Evolutionary conservation across 2,888 invertebrate species (phyloP), one percentile per base, ranked within the genome.

Genomic region (Agapetus fuscipes): DNA sequence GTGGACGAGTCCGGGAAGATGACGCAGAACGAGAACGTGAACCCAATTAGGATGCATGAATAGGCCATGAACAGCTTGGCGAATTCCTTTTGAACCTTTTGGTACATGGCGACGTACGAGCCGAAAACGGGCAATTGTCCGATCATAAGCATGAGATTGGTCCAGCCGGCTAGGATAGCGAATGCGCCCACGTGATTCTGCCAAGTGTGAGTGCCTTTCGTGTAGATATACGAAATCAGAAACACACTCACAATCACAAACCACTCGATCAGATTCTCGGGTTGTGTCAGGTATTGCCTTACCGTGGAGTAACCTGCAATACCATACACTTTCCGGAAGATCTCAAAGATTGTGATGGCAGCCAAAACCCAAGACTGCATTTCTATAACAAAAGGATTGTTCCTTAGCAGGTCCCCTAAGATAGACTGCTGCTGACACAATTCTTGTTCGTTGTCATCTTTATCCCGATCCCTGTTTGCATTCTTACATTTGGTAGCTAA

Each of bases 71-170:
- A 72, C n/a, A 89, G 65, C 55, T 88, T 86, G 5, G 85, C 84
- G 51, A 89, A 88, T 64, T 89, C 88, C 31, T 82, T 85, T 56
- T 86, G 85, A 1, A 88, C 87, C 59, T 84, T 80, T 2, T 87
- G 87, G 52, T 87, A 88, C 89, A 89, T 89, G 0, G 89, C 89
- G 3, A 90, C 88, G 55, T 90, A 90, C 0, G 88, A 83, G 12
- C 89, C 90, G 54, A 90, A 86, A 34, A 87, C 78, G 0, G 90
- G 90, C 26, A 90, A 64, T 53, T 90, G 86, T 0, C 90, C 90
- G 40, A 90, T 82, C 84, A 88, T 87, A 57, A 87, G 66, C 86
- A 89, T 87, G n/a, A 88, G 66, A 59, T 89, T 87, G 3, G 85
- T 84, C 89, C 89, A 89, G 3, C 85, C 87, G 28, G 86, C 78